These are phyloP conservation scores for Marmota flaviventris DNA, from an alignment of 2,113 vertebrate genomes.

Conservation along the genomic window DNA sequence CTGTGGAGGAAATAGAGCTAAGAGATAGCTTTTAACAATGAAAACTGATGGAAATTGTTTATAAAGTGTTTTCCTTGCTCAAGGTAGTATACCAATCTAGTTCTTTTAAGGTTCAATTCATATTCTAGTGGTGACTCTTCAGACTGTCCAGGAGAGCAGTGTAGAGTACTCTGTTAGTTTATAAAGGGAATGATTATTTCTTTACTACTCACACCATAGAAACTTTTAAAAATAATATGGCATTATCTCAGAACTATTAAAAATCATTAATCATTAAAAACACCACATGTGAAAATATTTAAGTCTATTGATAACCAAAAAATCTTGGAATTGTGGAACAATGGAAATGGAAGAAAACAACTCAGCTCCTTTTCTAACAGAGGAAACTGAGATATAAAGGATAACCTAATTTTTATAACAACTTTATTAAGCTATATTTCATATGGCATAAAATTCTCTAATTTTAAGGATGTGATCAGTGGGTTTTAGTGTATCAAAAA, in stretches of 20 bases:
- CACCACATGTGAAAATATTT: background rate
- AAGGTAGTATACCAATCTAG: background rate
- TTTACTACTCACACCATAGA: conserved; percentile 34
- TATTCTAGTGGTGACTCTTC: background rate
- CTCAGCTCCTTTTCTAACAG: conserved; percentile 12
- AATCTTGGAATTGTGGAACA: background rate
- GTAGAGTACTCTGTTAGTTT: background rate
- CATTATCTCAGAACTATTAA: conserved; percentile 25
- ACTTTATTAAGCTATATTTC: background rate
- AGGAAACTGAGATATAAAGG: background rate
- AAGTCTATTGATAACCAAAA: conserved; percentile 5
- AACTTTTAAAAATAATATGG: conserved; percentile 36
- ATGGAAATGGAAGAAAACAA: conserved; percentile 9
- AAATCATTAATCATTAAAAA: conserved; percentile 46
- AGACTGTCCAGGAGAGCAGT: background rate
- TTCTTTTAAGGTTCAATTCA: conserved; percentile 5
- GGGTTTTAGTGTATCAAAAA: background rate
- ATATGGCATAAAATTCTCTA: background rate
- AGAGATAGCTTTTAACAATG: background rate
- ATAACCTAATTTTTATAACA: background rate
- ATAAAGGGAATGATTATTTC: background rate
- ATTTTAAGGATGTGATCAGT: background rate
- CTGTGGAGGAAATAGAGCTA: background rate
- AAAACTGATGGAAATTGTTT: background rate
- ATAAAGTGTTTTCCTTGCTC: background rate